These are phyloP conservation scores for Andrena praecox DNA, from an alignment of 2,888 invertebrate species.

Conservation along the genomic window DNA sequence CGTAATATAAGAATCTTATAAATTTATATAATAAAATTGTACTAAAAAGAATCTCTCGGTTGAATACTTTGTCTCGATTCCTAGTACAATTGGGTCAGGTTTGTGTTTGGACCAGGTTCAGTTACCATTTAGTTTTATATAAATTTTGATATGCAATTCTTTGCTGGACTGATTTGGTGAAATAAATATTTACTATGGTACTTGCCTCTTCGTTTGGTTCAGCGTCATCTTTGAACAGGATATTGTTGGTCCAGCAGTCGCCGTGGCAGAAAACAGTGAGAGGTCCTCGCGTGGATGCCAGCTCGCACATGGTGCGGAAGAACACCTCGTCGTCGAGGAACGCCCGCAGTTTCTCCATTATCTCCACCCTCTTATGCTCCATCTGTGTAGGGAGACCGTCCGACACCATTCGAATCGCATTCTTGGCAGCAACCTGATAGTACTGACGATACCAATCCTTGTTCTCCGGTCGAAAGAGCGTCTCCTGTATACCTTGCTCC, in stretches of 20 bases:
- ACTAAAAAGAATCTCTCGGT: slow-evolving; percentile 42
- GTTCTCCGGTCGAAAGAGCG: slow-evolving; percentile 88
- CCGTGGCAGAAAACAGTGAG: slow-evolving; percentile 91
- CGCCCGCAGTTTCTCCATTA: slow-evolving; percentile 87
- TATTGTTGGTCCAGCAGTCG: slow-evolving; percentile 92
- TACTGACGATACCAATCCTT: slow-evolving; percentile 90
- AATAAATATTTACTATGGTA: slow-evolving; percentile 37
- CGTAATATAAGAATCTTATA: slow-evolving; percentile 62
- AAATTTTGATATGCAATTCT: slow-evolving; percentile 32
- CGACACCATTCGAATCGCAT: slow-evolving; percentile 89
- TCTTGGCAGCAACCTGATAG: slow-evolving; percentile 88
- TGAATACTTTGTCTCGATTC: slow-evolving; percentile 23
- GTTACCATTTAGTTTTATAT: slow-evolving; percentile 17
- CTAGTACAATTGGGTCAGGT: not conserved
- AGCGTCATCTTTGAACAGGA: slow-evolving; percentile 87
- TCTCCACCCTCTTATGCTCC: slow-evolving; percentile 84
- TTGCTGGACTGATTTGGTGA: not conserved
- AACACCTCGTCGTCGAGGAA: slow-evolving; percentile 89
- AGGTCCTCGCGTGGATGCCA: slow-evolving; percentile 88
- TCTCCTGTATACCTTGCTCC: slow-evolving; percentile 84
- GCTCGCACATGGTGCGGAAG: slow-evolving; percentile 89
- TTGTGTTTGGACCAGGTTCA: not conserved
- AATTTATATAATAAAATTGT: slow-evolving; percentile 68
- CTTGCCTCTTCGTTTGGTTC: slow-evolving; percentile 73
- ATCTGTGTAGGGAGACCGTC: slow-evolving; percentile 81